These are phyloP conservation scores for Agrotis clavis DNA, from an alignment of 2,888 invertebrate species.

Conservation along the genomic window DNA sequence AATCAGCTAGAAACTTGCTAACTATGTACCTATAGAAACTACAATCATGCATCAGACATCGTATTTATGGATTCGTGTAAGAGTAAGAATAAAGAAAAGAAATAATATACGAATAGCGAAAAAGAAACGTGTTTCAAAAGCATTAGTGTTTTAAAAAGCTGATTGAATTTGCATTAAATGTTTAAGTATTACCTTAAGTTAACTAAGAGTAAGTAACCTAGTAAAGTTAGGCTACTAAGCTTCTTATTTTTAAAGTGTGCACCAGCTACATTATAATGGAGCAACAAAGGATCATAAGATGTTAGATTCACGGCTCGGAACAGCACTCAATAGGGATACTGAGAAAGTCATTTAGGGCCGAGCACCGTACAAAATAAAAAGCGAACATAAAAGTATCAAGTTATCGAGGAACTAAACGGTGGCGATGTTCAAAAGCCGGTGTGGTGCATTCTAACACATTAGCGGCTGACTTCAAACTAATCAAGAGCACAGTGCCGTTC, in stretches of 20 bases:
- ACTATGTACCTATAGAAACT: constrained; percentile 36
- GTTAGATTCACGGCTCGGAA: constrained; percentile 65
- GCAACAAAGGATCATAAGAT: constrained; percentile 63
- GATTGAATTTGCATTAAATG: constrained; percentile 24
- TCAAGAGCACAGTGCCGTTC: constrained; percentile 86
- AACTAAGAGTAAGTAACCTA: constrained; percentile 24
- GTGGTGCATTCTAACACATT: constrained; percentile 80
- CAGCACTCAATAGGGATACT: constrained; percentile 63
- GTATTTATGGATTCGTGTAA: constrained; percentile 23
- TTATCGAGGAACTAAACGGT: constrained; percentile 46
- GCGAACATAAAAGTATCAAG: constrained; percentile 42
- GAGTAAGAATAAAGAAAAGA: neutral
- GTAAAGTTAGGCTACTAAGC: neutral
- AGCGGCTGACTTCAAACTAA: constrained; percentile 89
- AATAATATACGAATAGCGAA: neutral
- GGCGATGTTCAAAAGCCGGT: constrained; percentile 53
- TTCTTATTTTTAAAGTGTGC: constrained; percentile 33
- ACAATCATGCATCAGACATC: constrained; percentile 22
- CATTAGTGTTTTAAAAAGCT: constrained; percentile 19
- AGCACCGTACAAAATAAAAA: constrained; percentile 52
- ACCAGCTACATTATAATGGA: constrained; percentile 30
- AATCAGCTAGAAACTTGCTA: constrained; percentile 53
- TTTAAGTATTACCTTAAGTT: constrained; percentile 29
- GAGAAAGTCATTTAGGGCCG: constrained; percentile 47
- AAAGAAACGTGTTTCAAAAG: constrained; percentile 1